A percentile compares a stretch with the other conserved stretches of the same genome.
These are phyloP conservation scores for Styela clava DNA, from an alignment of 23 tunicate genomes.

Conservation along the genomic window DNA sequence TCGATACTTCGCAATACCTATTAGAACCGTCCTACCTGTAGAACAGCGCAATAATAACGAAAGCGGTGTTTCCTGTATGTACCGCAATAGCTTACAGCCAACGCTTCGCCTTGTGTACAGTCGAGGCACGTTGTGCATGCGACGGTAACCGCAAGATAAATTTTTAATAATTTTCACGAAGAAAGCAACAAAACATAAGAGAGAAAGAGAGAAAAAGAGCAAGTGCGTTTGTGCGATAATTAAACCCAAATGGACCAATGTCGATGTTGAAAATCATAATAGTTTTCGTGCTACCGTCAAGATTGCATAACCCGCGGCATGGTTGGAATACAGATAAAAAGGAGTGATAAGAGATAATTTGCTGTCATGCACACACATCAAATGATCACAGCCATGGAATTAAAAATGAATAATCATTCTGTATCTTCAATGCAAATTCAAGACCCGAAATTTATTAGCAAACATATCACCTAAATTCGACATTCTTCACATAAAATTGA, in stretches of 20 bases:
- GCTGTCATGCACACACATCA: neutral
- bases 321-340: neutral
- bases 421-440: no score
- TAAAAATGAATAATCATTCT: no score
- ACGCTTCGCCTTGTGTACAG: neutral
- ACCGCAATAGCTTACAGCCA: neutral
- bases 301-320: neutral
- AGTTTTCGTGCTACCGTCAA: neutral
- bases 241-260: neutral
- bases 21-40: no score
- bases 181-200: neutral
- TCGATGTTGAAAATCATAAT: neutral
- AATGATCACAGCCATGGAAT: neutral
- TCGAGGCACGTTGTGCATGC: neutral
- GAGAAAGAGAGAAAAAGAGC: neutral
- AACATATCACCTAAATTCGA: no score
- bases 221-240: neutral
- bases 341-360: neutral
- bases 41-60: neutral
- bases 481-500: no score
- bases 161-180: neutral
- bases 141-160: neutral
- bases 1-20: no score
- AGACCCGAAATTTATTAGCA: no score
- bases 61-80: neutral